Conservation (phyloP, 2,113 vertebrate species). For the Callorhinus ursinus region DNA sequence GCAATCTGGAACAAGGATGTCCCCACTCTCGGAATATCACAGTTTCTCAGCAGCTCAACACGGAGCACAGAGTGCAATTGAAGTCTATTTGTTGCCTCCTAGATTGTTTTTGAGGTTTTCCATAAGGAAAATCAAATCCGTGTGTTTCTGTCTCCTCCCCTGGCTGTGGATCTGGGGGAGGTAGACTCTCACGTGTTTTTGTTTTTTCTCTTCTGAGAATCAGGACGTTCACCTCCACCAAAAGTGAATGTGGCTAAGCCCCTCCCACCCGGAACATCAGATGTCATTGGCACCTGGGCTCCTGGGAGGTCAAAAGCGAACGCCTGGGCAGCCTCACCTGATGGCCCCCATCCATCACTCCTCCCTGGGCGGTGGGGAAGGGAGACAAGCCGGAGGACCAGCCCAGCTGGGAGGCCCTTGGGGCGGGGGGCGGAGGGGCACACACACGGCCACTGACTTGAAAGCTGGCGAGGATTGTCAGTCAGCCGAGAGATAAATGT, state of each 20-base stretch:
- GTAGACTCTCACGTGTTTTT: background rate
- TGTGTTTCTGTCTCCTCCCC: background rate
- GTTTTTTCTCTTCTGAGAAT: background rate
- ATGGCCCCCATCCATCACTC: background rate
- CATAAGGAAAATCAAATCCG: background rate
- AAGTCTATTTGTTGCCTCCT: background rate
- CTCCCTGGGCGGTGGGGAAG: background rate
- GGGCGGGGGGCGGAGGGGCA: background rate
- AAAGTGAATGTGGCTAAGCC: background rate
- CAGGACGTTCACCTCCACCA: background rate
- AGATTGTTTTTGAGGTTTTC: background rate
- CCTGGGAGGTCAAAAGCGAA: accelerated
- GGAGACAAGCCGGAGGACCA: background rate
- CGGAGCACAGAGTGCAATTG: background rate
- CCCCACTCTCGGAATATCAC: background rate
- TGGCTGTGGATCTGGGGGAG: background rate
- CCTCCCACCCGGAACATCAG: background rate
- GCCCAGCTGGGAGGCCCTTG: background rate
- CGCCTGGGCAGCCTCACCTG: accelerated
- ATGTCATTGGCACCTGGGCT: background rate
- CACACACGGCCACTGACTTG: constrained; percentile 40
- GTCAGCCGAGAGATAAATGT: constrained; percentile 20
- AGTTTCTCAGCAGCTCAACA: accelerated
- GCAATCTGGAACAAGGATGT: too few species aligned
- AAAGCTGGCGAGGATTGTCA: constrained; percentile 22